phyloP scores from a whole-genome alignment of 2,888 invertebrate species.

The Serrognathus titanus region DNA sequence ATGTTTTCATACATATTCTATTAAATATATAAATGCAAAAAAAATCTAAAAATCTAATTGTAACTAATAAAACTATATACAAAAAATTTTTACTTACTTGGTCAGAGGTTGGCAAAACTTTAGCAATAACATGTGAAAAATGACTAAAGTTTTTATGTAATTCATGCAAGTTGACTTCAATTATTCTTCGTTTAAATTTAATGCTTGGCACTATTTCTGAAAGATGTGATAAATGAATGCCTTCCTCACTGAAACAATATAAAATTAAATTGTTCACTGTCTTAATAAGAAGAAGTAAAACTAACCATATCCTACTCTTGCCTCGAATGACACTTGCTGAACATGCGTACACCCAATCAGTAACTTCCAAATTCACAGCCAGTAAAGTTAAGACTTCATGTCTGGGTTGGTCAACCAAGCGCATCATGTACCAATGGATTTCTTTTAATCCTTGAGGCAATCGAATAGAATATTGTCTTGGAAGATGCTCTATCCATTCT shows the following conservation, averaged over 20 bases:
- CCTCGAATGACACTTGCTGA: slow-evolving; percentile 56
- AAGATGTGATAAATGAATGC: slow-evolving; percentile 57
- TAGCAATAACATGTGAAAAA: slow-evolving; percentile 70
- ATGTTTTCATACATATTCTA: too few relatives aligned
- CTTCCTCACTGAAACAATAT: slow-evolving; percentile 49
- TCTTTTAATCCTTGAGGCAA: slow-evolving; percentile 37
- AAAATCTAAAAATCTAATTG: not conserved
- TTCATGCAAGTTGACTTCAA: slow-evolving; percentile 60
- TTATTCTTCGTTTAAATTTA: slow-evolving; percentile 49
- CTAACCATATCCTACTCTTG: slow-evolving; percentile 61
- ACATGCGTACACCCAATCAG: slow-evolving; percentile 78
- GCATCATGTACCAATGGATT: slow-evolving; percentile 57
- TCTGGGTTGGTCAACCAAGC: slow-evolving; percentile 54
- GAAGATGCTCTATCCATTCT: slow-evolving; percentile 53
- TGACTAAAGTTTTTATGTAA: slow-evolving; percentile 53
- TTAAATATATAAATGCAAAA: not conserved
- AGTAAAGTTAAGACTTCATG: slow-evolving; percentile 64
- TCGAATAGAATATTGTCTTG: slow-evolving; percentile 47
- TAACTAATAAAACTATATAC: too few relatives aligned
- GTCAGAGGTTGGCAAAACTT: slow-evolving; percentile 61
- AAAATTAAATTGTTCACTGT: not conserved
- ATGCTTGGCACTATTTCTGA: slow-evolving; percentile 56
- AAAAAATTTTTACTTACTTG: slow-evolving; percentile 48
- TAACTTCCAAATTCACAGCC: slow-evolving; percentile 62
- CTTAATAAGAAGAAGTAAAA: slow-evolving; percentile 5